These are phyloP conservation scores for Melanerpes aurifrons DNA, from an alignment of 2,113 vertebrate species.

Conservation along the genomic window DNA sequence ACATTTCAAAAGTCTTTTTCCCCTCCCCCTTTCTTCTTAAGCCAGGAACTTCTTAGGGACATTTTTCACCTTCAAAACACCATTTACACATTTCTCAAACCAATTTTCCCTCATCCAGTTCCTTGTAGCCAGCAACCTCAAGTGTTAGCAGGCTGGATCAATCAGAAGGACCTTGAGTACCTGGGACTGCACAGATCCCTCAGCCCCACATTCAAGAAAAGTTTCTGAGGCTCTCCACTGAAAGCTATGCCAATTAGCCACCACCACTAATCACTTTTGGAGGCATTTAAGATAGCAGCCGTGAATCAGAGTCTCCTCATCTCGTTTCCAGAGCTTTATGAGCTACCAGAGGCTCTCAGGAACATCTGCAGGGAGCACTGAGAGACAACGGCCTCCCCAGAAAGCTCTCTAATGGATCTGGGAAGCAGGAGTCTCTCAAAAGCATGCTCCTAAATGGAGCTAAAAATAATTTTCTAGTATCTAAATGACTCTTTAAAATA, in stretches of 20 bases:
- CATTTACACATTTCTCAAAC: rapidly evolving
- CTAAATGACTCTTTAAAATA: background rate
- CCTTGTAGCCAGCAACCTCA: background rate
- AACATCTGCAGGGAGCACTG: background rate
- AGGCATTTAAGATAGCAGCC: background rate
- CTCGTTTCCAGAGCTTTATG: background rate
- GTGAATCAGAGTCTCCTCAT: background rate
- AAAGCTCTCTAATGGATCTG: conserved; percentile 3
- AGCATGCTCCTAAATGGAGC: background rate
- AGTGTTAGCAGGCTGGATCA: rapidly evolving
- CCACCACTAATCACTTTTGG: background rate
- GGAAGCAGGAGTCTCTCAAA: background rate
- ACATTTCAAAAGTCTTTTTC: rapidly evolving
- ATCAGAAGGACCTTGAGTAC: no score
- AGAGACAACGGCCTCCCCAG: background rate
- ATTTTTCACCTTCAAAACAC: background rate
- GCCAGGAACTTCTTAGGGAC: background rate
- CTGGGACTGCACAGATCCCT: background rate
- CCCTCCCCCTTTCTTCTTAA: background rate
- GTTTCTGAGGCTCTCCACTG: background rate
- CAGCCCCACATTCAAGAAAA: background rate
- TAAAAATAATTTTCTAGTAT: background rate
- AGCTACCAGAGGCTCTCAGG: background rate
- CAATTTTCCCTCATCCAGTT: background rate
- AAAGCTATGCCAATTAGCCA: background rate